Base-by-base conservation (phyloP, 2,113 vertebrate genomes). In the Leucopternis melanops region DNA sequence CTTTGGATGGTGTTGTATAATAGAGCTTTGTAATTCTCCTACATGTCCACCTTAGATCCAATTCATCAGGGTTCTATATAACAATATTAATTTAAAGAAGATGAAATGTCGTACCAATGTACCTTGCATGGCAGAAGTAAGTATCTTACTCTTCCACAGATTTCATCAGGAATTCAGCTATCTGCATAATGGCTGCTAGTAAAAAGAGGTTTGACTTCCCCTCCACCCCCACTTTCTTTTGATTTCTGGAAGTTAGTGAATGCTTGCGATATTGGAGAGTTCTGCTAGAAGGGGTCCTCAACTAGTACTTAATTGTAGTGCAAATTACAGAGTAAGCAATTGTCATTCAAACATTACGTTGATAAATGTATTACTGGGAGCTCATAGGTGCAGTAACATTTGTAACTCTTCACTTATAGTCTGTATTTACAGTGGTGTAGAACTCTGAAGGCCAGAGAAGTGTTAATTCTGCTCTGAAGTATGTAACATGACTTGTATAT, bases 401-500 rank as follows among this genome's bases (percentile, higher is more conserved):
- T 90, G 22, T 25, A 50, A 26, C 9, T 66, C 40, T 74, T 66
- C 61, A 88, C 8, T 59, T 73, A 42, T 5, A 63, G 42, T n/a
- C 31, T 58, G n/a, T 22, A 59, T 67, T 75, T 86, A 59, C 21
- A 55, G 22, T 29, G 29, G 17, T 71, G 17, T 44, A 65, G 52
- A 59, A 75, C 19, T 79, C 38, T 15, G 22, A 92, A 74, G 23
- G 22, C 17, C 23, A 81, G 14, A 78, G 16, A 88, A 66, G 11
- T 47, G 25, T 58, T 50, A 45, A 67, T 71, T 88, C 14, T 2
- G 1, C 22, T 32, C 22, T 27, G 34, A 81, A 78, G 79, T 22
- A 67, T 8, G 4, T 21, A 66, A 29, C 0, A 1, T 81, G 49
- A 65, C 4, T 26, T 1, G 0, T 32, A 32, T 18, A 49, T 49